These are phyloP conservation scores for Sinopyrophorus schimmeli DNA, from an alignment of 2,888 invertebrate species.

Conservation along the genomic window DNA sequence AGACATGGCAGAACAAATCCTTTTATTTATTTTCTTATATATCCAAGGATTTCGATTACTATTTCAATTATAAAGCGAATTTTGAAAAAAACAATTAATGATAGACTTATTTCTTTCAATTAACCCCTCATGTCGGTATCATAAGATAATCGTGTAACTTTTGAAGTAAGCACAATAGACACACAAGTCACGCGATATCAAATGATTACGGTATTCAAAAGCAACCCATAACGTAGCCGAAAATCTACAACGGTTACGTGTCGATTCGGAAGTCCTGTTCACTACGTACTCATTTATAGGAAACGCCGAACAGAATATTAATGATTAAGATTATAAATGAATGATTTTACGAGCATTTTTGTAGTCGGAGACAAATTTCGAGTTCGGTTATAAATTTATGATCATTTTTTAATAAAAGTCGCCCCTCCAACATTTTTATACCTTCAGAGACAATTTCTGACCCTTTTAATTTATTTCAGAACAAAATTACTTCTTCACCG, in stretches of 20 bases:
- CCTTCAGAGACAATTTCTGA: too few relatives aligned
- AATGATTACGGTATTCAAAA: slow-evolving; percentile 28
- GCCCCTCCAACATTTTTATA: too few relatives aligned
- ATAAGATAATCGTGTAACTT: too few relatives aligned
- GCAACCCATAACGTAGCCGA: slow-evolving; percentile 30
- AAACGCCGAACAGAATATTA: slow-evolving; percentile 30
- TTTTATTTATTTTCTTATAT: too few relatives aligned
- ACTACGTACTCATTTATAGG: slow-evolving; percentile 36
- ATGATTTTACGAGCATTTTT: slow-evolving; percentile 7
- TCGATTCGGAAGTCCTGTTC: slow-evolving; percentile 34
- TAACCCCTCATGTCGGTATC: too few relatives aligned
- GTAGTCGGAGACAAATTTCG: neutral
- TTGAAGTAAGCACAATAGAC: neutral
- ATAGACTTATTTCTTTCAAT: too few relatives aligned
- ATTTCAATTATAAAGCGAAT: too few relatives aligned
- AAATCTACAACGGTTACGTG: slow-evolving; percentile 39
- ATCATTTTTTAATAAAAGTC: neutral
- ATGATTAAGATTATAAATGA: slow-evolving; percentile 34
- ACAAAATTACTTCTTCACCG: slow-evolving; percentile 51
- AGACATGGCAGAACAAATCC: too few relatives aligned
- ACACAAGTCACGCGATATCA: slow-evolving; percentile 22
- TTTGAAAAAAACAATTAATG: too few relatives aligned
- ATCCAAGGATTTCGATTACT: too few relatives aligned
- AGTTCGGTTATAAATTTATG: neutral
- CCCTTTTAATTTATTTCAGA: slow-evolving; percentile 44